phyloP scores from a whole-genome alignment of 2,797 vertebrate species.

The Sandelia bainsii region DNA sequence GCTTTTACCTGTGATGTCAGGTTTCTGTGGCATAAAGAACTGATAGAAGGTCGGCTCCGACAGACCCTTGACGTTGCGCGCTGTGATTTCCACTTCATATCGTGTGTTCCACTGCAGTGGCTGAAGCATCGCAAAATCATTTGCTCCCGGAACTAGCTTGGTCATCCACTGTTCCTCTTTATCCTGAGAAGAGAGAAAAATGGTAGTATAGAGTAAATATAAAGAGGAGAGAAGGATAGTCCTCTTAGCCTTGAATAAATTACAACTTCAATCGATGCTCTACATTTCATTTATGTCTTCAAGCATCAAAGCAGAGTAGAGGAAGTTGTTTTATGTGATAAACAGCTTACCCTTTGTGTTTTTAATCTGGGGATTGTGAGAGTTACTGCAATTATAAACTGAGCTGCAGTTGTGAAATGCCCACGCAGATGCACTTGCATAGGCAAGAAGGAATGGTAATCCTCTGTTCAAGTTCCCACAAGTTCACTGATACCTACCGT shows the following conservation, averaged over 20 bases:
- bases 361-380: constrained; percentile 48
- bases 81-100: constrained; percentile 97
- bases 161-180: constrained; percentile 99
- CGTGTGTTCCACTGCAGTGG: constrained; percentile 97
- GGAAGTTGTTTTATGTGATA: constrained; percentile 21
- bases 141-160: constrained; percentile 93
- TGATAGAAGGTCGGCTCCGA: constrained; percentile 97
- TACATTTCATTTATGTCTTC: constrained; percentile 13
- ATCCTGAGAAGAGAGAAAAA: constrained; percentile 78
- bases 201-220: not conserved
- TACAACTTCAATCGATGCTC: constrained; percentile 2
- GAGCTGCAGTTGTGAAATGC: constrained; percentile 14
- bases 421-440: constrained; percentile 16
- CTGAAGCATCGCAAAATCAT: constrained; percentile 94
- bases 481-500: constrained; percentile 17
- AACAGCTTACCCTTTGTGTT: constrained; percentile 41
- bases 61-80: constrained; percentile 94
- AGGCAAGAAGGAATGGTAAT: constrained; percentile 27
- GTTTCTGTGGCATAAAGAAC: constrained; percentile 98
- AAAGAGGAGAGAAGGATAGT: not conserved
- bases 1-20: constrained; percentile 94
- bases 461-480: constrained; percentile 15
- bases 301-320: constrained; percentile 11
- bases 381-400: constrained; percentile 4
- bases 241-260: not conserved